Percentiles rank a stretch among this genome's conserved stretches.
These are phyloP conservation scores for Cryptus viduatorius DNA, from an alignment of 2,888 invertebrate species.

Conservation along the genomic window DNA sequence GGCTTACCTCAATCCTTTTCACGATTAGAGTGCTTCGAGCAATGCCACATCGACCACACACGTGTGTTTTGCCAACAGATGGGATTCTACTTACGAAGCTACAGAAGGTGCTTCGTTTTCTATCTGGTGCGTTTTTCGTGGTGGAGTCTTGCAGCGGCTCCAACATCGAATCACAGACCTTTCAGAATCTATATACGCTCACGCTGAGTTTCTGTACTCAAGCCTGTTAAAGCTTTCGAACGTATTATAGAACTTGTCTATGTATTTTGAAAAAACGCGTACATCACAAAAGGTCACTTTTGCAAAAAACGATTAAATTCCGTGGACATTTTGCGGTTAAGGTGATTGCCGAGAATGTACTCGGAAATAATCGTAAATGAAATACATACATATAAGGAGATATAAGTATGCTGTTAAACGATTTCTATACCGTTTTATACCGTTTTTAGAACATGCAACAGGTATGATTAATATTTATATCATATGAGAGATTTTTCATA, in stretches of 20 bases:
- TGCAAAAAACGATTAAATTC: constrained; percentile 47
- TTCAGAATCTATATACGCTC: constrained; percentile 31
- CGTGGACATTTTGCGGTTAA: constrained; percentile 34
- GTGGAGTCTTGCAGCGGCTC: constrained; percentile 24
- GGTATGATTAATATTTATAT: constrained; percentile 15
- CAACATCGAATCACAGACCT: constrained; percentile 35
- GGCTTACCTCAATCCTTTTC: constrained; percentile 66
- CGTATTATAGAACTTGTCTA: neutral
- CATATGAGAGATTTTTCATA: neutral
- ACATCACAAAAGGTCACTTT: constrained; percentile 32
- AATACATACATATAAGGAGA: neutral
- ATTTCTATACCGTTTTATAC: constrained; percentile 21
- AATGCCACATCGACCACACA: constrained; percentile 35
- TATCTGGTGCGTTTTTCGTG: constrained; percentile 34
- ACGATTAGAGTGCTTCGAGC: constrained; percentile 64
- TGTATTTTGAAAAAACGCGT: constrained; percentile 18
- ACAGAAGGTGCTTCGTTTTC: constrained; percentile 38
- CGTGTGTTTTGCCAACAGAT: constrained; percentile 63
- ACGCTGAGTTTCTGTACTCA: neutral
- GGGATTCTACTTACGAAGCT: constrained; percentile 54
- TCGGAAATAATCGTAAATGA: constrained; percentile 18
- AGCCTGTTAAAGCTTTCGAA: constrained; percentile 1
- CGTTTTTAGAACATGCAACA: neutral
- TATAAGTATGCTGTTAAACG: constrained; percentile 1
- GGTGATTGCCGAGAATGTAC: constrained; percentile 22